Conservation (phyloP, 2,113 vertebrate genomes). For the Anguilla japonica region DNA sequence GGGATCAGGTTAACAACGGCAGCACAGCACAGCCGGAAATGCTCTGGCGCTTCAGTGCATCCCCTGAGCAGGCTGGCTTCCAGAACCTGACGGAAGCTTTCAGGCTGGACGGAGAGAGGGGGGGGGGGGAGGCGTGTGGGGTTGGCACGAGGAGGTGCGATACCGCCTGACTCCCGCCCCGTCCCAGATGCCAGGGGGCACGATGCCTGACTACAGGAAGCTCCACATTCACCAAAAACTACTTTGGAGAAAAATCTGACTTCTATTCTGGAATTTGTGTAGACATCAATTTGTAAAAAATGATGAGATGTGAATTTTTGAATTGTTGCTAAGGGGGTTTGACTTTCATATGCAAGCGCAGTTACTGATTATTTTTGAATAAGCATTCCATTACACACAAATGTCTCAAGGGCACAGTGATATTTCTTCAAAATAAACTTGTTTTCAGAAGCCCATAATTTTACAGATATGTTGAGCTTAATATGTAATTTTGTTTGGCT, state of each 20-base stretch:
- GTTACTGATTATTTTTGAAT: constrained; percentile 72
- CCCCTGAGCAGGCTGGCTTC: not conserved
- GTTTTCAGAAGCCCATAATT: constrained; percentile 59
- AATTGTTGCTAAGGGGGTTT: constrained; percentile 59
- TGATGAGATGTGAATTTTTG: constrained; percentile 60
- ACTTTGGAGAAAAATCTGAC: constrained; percentile 25
- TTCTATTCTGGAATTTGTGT: constrained; percentile 47
- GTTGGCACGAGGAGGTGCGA: not conserved
- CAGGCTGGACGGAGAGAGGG: not conserved
- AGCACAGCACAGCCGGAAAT: constrained; percentile 26
- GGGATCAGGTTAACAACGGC: constrained; percentile 12
- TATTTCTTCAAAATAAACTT: constrained; percentile 62
- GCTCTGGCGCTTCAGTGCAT: constrained; percentile 35
- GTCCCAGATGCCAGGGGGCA: not conserved
- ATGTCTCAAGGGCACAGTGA: constrained; percentile 60
- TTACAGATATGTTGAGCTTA: constrained; percentile 43
- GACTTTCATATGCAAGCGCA: constrained; percentile 61
- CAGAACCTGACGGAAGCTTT: constrained; percentile 15
- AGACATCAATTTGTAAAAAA: constrained; percentile 53
- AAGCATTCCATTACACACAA: constrained; percentile 73
- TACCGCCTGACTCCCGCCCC: not conserved
- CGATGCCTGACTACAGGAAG: not conserved
- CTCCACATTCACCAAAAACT: not conserved
- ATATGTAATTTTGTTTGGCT: constrained; percentile 42
- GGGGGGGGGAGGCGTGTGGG: too few relatives aligned